These are phyloP conservation scores for Lithophane leautieri DNA, from an alignment of 2,888 invertebrate species.

Conservation along the genomic window DNA sequence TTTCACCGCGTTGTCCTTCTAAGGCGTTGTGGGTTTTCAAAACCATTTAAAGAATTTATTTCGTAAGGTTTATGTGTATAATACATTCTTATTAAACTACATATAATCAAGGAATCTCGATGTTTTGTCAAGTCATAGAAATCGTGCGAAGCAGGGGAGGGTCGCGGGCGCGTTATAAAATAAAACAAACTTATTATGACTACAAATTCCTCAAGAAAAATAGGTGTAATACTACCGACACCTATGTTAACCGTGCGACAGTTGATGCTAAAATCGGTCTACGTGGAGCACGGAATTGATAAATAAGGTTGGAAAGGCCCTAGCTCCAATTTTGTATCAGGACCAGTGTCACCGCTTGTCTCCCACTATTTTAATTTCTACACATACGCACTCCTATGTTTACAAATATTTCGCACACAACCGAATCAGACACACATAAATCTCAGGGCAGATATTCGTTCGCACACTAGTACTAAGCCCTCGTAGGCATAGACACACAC, in stretches of 20 bases:
- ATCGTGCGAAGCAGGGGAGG: neutral
- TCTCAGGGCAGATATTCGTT: too few species aligned
- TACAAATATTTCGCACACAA: too few species aligned
- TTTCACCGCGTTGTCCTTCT: neutral
- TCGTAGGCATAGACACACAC: too few species aligned
- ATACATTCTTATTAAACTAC: too few species aligned
- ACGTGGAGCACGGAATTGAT: too few species aligned
- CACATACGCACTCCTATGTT: too few species aligned
- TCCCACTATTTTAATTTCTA: too few species aligned
- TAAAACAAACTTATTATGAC: neutral
- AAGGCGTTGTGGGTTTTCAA: neutral
- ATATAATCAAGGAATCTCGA: neutral
- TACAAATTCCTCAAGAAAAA: neutral
- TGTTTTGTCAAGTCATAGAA: neutral
- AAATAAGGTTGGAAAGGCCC: too few species aligned
- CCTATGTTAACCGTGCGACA: neutral
- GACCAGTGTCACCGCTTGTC: too few species aligned
- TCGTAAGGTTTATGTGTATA: neutral
- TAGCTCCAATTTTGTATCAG: too few species aligned
- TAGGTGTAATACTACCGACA: neutral
- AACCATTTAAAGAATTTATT: neutral
- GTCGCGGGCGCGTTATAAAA: neutral
- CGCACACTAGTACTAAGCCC: too few species aligned
- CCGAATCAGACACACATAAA: too few species aligned
- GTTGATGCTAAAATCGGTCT: neutral